Base-by-base conservation (phyloP, 2,888 invertebrate species). In the Sisyra nigra region DNA sequence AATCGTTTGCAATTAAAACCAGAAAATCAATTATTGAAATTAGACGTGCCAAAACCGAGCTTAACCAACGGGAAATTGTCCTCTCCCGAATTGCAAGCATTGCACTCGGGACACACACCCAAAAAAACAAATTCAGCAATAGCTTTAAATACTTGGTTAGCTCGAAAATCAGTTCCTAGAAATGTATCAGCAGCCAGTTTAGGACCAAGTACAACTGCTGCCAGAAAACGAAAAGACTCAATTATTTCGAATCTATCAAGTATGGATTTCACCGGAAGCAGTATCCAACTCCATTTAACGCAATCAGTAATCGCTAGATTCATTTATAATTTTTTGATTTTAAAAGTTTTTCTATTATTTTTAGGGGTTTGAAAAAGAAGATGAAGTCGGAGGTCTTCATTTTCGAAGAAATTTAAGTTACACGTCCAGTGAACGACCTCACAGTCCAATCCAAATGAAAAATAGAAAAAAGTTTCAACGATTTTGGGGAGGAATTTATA, bases 221-320 rank as follows among this genome's bases (percentile, higher is more conserved):
- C 71, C 9, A 57, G 74, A 15, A 65, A 65, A 45, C 65, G 76
- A 48, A 76, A 75, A 55, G 73, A 72, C 40, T 80, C 80, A 2
- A 75, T 80, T 31, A 74, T 80, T 51, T 79, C 80, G 13, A 79
- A 75, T 55, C 72, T 79, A 49, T 80, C 80, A 1, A 72, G 76
- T 50, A 71, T 80, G 71, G 80, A 81, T 60, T 80, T 81, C 58
- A 79, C 76, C 30, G 80, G 80, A 48, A 80, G 80, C 51, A 78
- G 76, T 55, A 61, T 80, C 46, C 79, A 79, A 54, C 65, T 81
- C 45, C 78, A 79, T 57, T 65, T 80, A 48, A 74, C 74, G 59
- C 31, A 38, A 24, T 57, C 60, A 51, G 75, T 75, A 57, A 62
- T 68, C 63, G 44, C 41, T 35, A n/a, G n/a, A n/a, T n/a, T n/a